These are phyloP conservation scores for Thaumetopoea pityocampa DNA, from an alignment of 1,140 invertebrate genomes.

Conservation along the genomic window DNA sequence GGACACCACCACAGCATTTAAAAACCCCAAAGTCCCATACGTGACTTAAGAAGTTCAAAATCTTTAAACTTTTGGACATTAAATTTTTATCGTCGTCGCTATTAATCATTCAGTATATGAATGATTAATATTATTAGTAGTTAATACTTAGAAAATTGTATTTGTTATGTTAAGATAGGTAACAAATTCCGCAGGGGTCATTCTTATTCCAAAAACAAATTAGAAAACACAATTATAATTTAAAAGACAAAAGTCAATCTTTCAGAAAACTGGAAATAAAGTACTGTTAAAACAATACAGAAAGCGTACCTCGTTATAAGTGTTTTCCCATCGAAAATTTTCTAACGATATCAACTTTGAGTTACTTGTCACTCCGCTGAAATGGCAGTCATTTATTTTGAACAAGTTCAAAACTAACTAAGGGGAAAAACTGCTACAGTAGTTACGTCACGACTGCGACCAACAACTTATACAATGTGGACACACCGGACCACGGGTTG, in stretches of 20 bases:
- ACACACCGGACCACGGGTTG: slow-evolving; percentile 10
- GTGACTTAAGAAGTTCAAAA: no score
- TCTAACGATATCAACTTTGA: slow-evolving; percentile 35
- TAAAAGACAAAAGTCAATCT: slow-evolving; percentile 2
- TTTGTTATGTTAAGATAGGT: no score
- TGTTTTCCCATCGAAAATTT: slow-evolving; percentile 31
- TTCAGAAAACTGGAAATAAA: slow-evolving; percentile 11
- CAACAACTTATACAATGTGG: slow-evolving; percentile 16
- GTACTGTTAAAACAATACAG: slow-evolving; percentile 16
- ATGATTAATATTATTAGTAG: no score
- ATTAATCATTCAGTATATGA: no score
- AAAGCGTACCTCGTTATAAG: slow-evolving; percentile 16
- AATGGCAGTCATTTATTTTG: slow-evolving; percentile 53
- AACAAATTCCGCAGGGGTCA: no score
- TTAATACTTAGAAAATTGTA: no score
- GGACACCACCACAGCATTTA: no score
- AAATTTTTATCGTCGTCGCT: no score
- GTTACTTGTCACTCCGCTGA: slow-evolving; percentile 38
- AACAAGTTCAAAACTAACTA: slow-evolving; percentile 42
- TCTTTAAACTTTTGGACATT: no score
- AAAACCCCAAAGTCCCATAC: no score
- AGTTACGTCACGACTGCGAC: slow-evolving; percentile 36
- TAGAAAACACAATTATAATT: not conserved
- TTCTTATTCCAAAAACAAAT: no score
- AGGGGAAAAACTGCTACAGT: slow-evolving; percentile 36